A percentile compares a stretch with the other conserved stretches of the same genome.
These are phyloP conservation scores for Pantala flavescens DNA, from an alignment of 1,140 invertebrate genomes.

Conservation along the genomic window DNA sequence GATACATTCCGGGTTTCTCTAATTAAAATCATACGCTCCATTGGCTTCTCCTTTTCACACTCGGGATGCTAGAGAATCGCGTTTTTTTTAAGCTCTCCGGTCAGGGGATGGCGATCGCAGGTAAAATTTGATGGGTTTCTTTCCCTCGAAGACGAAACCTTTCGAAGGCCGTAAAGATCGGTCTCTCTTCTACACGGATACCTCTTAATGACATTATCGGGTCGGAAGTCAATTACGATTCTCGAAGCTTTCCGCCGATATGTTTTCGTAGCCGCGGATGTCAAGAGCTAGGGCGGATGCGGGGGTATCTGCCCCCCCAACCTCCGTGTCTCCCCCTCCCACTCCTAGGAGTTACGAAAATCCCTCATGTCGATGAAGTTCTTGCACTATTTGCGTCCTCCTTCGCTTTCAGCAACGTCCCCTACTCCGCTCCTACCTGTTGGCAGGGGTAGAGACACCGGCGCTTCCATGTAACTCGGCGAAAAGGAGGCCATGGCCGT, in stretches of 20 bases:
- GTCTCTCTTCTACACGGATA: background rate
- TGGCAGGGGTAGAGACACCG: background rate
- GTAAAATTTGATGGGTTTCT: slow-evolving; percentile 3
- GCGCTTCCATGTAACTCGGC: slow-evolving; percentile 6
- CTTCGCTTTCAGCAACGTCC: background rate
- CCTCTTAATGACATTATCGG: background rate
- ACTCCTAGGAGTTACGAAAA: no score
- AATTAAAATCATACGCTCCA: no score
- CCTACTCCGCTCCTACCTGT: background rate
- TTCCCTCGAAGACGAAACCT: background rate
- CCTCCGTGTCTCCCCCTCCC: no score
- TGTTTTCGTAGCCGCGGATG: no score
- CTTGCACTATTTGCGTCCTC: background rate
- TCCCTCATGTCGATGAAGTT: background rate
- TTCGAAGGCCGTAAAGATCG: background rate
- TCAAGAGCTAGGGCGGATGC: no score
- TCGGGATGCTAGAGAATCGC: no score
- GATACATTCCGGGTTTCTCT: no score
- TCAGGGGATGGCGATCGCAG: background rate
- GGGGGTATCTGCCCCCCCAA: no score
- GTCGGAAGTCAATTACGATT: background rate
- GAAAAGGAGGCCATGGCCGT: background rate
- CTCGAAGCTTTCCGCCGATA: no score
- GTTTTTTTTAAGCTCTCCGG: no score
- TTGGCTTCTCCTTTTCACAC: background rate